Evolutionary conservation across 2,888 invertebrate species (phyloP), one percentile per base, ranked within the genome.

Genomic region (Acanthosepion pharaonis): DNA sequence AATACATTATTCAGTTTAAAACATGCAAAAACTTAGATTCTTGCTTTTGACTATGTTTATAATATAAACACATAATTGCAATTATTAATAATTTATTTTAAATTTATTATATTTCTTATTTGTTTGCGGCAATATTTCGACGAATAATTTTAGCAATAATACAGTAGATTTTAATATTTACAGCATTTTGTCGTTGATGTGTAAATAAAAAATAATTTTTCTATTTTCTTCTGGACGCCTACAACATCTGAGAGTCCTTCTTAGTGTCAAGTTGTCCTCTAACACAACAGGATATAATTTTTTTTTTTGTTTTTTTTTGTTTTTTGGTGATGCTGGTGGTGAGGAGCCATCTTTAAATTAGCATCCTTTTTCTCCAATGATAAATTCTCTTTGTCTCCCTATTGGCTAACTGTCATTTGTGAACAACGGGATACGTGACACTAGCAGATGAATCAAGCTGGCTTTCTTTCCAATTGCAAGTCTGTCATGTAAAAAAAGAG

Each of bases 391-490:
- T 78, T 78, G 78, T 78, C 18, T 78, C n/a, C 11, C 78, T 78
- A 28, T 78, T 78, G n/a, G n/a, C 78, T 55, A 55, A 55, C 55
- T 78, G 64, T 64, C 64, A 64, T 64, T 28, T 64, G 78, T 78
- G 78, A 78, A 78, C 78, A n/a, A 78, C 78, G 78, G 78, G 78
- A 78, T 11, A n/a, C 78, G n/a, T 78, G 78, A n/a, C 78, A 78
- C 78, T 78, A n/a, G 78, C 78, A 78, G 28, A 78, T 78, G 78
- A 78, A 78, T 28, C 78, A 78, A n/a, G 28, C 28, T n/a, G 78
- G 28, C 64, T 78, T 78, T 78, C n/a, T 78, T 78, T 33, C 78
- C n/a, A 78, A 78, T 78, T 78, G 78, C 78, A 78, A n/a, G 25
- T 78, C n/a, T n/a, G 78, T 78, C 78, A 78, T n/a, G n/a, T 15